These are phyloP conservation scores for Gallinago stenura DNA, from an alignment of 2,797 vertebrate species.

Conservation along the genomic window DNA sequence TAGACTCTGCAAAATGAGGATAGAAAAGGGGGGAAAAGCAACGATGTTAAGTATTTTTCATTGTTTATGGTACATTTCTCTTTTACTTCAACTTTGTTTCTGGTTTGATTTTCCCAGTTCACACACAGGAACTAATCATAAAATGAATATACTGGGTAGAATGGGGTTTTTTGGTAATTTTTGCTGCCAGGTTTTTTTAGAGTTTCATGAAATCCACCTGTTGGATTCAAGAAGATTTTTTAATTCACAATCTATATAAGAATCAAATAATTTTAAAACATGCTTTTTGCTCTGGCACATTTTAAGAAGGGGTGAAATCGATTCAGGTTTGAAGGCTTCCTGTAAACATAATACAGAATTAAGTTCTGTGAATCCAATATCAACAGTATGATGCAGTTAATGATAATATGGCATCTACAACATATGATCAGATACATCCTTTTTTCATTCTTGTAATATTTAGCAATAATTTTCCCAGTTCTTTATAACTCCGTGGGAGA, in stretches of 20 bases:
- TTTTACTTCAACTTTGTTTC: neutral
- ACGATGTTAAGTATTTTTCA: neutral
- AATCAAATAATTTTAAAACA: neutral
- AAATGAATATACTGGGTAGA: neutral
- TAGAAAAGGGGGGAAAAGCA: fast-evolving
- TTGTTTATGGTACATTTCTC: neutral
- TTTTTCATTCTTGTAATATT: neutral
- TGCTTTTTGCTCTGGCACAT: neutral
- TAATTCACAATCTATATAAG: neutral
- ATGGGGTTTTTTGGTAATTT: neutral
- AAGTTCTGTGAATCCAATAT: neutral
- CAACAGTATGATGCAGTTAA: neutral
- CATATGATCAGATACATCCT: neutral
- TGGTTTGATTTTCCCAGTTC: neutral
- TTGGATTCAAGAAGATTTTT: neutral
- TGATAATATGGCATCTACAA: neutral
- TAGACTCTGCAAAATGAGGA: neutral
- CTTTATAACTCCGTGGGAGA: neutral
- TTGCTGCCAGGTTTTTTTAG: neutral
- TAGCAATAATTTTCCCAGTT: neutral
- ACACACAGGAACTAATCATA: neutral
- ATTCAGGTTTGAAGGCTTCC: neutral
- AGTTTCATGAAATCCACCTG: neutral
- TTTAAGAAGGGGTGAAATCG: neutral
- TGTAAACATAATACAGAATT: neutral